A percentile compares a stretch with the other conserved stretches of the same genome.
Evolutionary conservation across 2,113 vertebrate genomes (phyloP).

Genomic region (Crotalus horridus): DNA sequence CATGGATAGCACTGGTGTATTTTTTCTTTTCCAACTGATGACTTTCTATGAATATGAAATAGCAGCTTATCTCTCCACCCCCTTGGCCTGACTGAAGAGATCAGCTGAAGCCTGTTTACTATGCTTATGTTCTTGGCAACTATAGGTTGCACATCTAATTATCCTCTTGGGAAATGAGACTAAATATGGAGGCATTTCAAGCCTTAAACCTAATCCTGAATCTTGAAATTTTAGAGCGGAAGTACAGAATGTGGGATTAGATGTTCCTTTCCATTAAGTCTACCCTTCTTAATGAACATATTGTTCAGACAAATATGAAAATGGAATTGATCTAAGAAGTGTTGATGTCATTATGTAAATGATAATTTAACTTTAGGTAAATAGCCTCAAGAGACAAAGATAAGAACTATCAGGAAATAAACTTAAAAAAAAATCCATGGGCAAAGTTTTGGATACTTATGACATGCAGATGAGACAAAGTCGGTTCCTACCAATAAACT

Average conservation of each 20-base stretch:
- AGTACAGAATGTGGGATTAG: background rate
- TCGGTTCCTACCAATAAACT: background rate
- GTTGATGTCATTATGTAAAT: background rate
- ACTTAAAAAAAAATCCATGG: background rate
- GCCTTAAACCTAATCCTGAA: slow-evolving; percentile 32
- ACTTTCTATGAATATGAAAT: background rate
- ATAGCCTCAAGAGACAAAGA: background rate
- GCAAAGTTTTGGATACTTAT: background rate
- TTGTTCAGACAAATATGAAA: background rate
- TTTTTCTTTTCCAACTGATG: background rate
- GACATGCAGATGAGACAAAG: background rate
- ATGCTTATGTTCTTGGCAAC: background rate
- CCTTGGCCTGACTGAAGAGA: background rate
- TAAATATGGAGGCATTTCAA: slow-evolving; percentile 39
- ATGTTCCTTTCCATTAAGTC: background rate
- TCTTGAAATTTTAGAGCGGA: slow-evolving; percentile 29
- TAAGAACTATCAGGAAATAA: background rate
- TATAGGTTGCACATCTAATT: slow-evolving; percentile 1
- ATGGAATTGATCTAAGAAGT: fast-evolving
- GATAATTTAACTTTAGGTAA: background rate
- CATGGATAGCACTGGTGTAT: background rate
- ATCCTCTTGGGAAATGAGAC: slow-evolving; percentile 32
- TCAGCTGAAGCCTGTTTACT: slow-evolving; percentile 15
- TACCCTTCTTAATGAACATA: background rate
- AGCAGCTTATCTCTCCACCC: background rate